Conservation (phyloP, 2,888 invertebrate species). For the Tachina fera region DNA sequence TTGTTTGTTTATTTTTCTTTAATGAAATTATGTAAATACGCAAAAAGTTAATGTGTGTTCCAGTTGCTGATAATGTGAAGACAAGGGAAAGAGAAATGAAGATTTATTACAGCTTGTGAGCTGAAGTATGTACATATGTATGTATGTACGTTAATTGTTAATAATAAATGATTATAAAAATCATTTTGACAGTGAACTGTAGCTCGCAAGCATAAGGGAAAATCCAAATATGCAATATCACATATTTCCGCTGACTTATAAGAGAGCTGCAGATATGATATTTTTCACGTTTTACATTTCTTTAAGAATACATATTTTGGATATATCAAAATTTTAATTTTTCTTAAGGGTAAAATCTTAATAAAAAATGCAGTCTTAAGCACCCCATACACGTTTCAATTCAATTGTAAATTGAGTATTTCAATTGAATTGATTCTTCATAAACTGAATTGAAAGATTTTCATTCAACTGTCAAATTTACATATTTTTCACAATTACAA, state of each 20-base stretch:
- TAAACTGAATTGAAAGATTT: fast-evolving
- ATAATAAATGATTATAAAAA: slow-evolving; percentile 26
- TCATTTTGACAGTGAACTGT: background rate
- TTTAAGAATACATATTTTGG: no score
- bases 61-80: background rate
- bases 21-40: slow-evolving; percentile 24
- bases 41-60: background rate
- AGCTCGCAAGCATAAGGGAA: background rate
- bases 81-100: slow-evolving; percentile 4
- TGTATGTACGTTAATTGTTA: slow-evolving; percentile 20
- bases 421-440: no score
- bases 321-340: no score
- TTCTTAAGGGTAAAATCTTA: no score
- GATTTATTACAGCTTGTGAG: background rate
- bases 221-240: background rate
- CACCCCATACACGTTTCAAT: no score
- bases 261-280: no score
- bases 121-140: background rate
- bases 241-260: no score
- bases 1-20: background rate
- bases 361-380: no score
- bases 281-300: no score
- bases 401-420: no score
- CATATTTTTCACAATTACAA: no score
- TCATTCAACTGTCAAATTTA: no score